phyloP scores from a whole-genome alignment of 2,888 invertebrate genomes.

The Apocheima hispidaria region DNA sequence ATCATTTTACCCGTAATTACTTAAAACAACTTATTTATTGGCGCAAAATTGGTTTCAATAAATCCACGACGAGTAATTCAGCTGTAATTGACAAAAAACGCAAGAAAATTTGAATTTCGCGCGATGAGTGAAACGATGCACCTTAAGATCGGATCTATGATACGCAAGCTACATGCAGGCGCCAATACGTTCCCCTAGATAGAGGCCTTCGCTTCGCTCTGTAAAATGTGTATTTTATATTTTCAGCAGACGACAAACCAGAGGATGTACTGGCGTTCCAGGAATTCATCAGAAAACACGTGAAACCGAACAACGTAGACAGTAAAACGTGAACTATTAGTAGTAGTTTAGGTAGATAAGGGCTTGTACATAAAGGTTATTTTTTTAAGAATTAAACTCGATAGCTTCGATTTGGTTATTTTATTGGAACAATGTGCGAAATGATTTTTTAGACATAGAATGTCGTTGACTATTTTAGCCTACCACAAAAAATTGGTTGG shows the following conservation, averaged over 20 bases:
- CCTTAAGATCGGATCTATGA: too few relatives aligned
- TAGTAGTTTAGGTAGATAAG: slow-evolving; percentile 12
- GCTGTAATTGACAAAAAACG: too few relatives aligned
- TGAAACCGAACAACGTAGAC: slow-evolving; percentile 65
- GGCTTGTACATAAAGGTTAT: slow-evolving; percentile 46
- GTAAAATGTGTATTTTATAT: not conserved
- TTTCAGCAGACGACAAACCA: slow-evolving; percentile 69
- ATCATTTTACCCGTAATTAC: too few relatives aligned
- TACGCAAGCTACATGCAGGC: too few relatives aligned
- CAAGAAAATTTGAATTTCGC: too few relatives aligned
- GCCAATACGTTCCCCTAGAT: too few relatives aligned
- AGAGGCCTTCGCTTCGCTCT: too few relatives aligned
- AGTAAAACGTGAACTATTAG: slow-evolving; percentile 53
- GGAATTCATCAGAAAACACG: slow-evolving; percentile 77
- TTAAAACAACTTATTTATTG: too few relatives aligned
- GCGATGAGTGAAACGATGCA: too few relatives aligned
- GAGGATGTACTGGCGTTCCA: slow-evolving; percentile 76
- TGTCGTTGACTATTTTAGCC: not conserved
- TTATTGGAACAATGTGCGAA: slow-evolving; percentile 32
- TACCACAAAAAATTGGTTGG: too few relatives aligned
- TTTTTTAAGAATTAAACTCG: slow-evolving; percentile 44
- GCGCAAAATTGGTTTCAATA: too few relatives aligned
- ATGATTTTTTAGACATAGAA: not conserved
- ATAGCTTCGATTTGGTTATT: slow-evolving; percentile 26
- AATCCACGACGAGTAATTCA: too few relatives aligned